A percentile compares a stretch with the other conserved stretches of the same genome.
Evolutionary conservation across 2,888 invertebrate genomes (phyloP).

Genomic region (Cantharis nigra): DNA sequence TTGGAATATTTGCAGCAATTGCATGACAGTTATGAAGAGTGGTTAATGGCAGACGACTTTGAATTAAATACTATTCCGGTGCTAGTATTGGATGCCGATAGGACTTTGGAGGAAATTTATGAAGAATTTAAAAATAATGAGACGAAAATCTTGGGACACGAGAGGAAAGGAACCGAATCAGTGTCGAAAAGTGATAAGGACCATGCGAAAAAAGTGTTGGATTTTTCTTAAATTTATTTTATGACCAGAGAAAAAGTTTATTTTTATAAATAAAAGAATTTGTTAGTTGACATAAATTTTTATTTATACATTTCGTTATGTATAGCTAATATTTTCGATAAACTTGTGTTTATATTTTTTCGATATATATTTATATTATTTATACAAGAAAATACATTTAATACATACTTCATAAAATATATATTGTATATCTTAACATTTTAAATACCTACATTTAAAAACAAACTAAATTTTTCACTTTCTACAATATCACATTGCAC

Average conservation of each 20-base stretch:
- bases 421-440: slow-evolving; percentile 43
- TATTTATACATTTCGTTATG: slow-evolving; percentile 29
- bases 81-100: slow-evolving; percentile 69
- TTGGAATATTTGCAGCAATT: slow-evolving; percentile 80
- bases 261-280: background rate
- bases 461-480: slow-evolving; percentile 38
- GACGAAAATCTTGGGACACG: slow-evolving; percentile 55
- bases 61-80: slow-evolving; percentile 56
- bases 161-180: slow-evolving; percentile 35
- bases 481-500: slow-evolving; percentile 54
- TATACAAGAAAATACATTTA: slow-evolving; percentile 49
- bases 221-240: slow-evolving; percentile 19
- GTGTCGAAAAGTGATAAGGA: slow-evolving; percentile 38
- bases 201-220: slow-evolving; percentile 40
- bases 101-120: slow-evolving; percentile 67
- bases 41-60: slow-evolving; percentile 61
- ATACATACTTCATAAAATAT: slow-evolving; percentile 53
- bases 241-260: no score
- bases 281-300: slow-evolving; percentile 21
- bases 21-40: slow-evolving; percentile 76
- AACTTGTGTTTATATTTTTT: slow-evolving; percentile 26
- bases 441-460: slow-evolving; percentile 29
- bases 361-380: slow-evolving; percentile 28
- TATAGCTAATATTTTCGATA: slow-evolving; percentile 32
- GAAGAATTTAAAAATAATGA: slow-evolving; percentile 69